Percentiles rank a stretch among this genome's conserved stretches.
Conservation (phyloP, 2,888 invertebrate species). For the Myopa testacea region DNA sequence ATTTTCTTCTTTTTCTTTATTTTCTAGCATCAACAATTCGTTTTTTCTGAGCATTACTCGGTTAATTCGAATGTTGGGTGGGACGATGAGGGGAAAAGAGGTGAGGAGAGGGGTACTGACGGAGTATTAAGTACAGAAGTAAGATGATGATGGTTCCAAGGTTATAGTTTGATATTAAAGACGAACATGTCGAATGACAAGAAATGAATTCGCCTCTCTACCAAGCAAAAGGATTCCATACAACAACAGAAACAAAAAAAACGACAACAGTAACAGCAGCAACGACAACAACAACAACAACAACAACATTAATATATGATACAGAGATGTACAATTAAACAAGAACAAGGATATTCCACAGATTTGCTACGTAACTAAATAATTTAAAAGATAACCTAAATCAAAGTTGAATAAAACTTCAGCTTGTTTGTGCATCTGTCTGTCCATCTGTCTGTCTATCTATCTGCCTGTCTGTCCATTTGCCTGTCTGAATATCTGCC, state of each 20-base stretch:
- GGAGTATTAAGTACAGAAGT: not conserved
- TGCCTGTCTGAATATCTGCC: no score
- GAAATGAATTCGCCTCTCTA: not conserved
- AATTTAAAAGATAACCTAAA: no score
- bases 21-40: not conserved
- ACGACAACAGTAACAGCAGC: not conserved
- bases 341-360: not conserved
- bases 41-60: no score
- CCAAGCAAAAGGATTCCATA: constrained; percentile 11
- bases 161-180: not conserved
- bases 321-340: no score
- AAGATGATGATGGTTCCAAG: not conserved
- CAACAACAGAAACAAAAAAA: not conserved
- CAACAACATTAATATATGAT: not conserved
- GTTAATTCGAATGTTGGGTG: no score
- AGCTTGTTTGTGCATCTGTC: no score
- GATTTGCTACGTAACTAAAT: no score
- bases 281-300: not conserved
- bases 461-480: not conserved
- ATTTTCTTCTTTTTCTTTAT: not conserved
- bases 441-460: no score
- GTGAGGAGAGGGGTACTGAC: no score
- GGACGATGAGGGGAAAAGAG: no score
- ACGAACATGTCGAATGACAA: constrained; percentile 24
- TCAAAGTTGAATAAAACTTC: no score